phyloP scores from a whole-genome alignment of 2,888 invertebrate genomes.

The Hypomecis atomaria region DNA sequence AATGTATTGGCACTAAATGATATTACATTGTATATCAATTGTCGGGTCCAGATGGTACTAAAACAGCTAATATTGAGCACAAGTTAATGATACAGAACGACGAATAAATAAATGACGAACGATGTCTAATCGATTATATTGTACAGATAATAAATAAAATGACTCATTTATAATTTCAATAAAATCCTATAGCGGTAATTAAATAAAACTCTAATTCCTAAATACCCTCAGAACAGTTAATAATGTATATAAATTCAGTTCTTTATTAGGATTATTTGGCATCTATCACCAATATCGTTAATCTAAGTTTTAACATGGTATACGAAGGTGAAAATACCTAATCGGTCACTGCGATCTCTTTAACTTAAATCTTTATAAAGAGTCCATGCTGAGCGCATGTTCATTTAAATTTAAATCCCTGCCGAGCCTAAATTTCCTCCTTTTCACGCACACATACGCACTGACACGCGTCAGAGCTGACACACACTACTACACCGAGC shows the following conservation, averaged over 20 bases:
- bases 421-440: slow-evolving; percentile 81
- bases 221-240: slow-evolving; percentile 84
- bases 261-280: slow-evolving; percentile 85
- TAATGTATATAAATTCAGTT: slow-evolving; percentile 84
- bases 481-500: slow-evolving; percentile 50
- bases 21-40: slow-evolving; percentile 50
- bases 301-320: slow-evolving; percentile 79
- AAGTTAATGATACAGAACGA: slow-evolving; percentile 43
- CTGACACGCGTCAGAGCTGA: slow-evolving; percentile 42
- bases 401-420: slow-evolving; percentile 70
- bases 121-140: slow-evolving; percentile 40
- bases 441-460: slow-evolving; percentile 65
- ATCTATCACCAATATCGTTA: slow-evolving; percentile 82
- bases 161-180: slow-evolving; percentile 52
- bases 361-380: slow-evolving; percentile 65
- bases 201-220: slow-evolving; percentile 77
- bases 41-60: slow-evolving; percentile 51
- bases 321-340: slow-evolving; percentile 80
- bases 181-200: slow-evolving; percentile 60
- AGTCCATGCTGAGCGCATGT: slow-evolving; percentile 56
- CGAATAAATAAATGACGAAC: slow-evolving; percentile 33
- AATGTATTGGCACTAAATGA: slow-evolving; percentile 81
- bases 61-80: slow-evolving; percentile 60
- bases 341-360: slow-evolving; percentile 73
- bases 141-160: slow-evolving; percentile 52